Evolutionary conservation across 92 coral and sea anemone genomes (phyloP).

Genomic region (Meandrina meandrites): DNA sequence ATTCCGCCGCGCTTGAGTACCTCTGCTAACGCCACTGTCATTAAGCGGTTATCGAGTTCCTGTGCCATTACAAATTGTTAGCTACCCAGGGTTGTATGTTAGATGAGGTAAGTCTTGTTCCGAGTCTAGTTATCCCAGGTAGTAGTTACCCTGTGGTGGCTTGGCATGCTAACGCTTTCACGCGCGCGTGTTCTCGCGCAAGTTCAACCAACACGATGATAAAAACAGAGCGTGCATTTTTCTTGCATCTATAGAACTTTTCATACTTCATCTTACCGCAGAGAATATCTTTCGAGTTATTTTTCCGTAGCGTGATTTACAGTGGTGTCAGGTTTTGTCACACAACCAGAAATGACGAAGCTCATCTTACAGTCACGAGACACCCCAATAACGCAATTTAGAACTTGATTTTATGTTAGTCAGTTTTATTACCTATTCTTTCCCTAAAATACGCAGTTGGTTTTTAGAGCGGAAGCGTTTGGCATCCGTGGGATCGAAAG

Average conservation of each 20-base stretch:
- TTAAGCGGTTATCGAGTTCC: too few species aligned
- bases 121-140: too few species aligned
- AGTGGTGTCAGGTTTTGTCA: background rate
- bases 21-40: background rate
- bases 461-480: background rate
- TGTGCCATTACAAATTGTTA: too few species aligned
- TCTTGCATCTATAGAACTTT: background rate
- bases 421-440: background rate
- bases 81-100: too few species aligned
- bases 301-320: background rate
- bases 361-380: conserved; percentile 17
- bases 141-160: too few species aligned
- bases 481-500: background rate
- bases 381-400: background rate
- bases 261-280: too few species aligned
- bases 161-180: too few species aligned
- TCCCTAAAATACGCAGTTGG: background rate
- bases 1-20: background rate
- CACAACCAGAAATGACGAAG: background rate
- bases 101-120: too few species aligned
- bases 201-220: background rate
- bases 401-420: too few species aligned
- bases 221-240: too few species aligned
- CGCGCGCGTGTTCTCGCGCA: too few species aligned
- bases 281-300: too few species aligned